A percentile compares a stretch with the other conserved stretches of the same genome.
Conservation (phyloP, 2,113 vertebrate species). For the Mohoua ochrocephala region DNA sequence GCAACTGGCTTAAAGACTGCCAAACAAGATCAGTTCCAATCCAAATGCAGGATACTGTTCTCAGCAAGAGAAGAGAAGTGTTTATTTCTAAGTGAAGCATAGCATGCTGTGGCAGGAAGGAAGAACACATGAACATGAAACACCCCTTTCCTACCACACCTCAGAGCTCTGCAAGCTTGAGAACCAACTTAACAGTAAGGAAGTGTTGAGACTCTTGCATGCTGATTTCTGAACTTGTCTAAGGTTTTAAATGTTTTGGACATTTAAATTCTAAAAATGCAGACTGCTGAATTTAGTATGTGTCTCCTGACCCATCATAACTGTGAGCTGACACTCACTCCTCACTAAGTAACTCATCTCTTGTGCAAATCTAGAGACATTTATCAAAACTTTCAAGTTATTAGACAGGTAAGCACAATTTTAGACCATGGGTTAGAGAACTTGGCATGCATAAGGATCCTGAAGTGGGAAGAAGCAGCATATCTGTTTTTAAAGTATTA, state of each 20-base stretch:
- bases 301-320: background rate
- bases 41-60: background rate
- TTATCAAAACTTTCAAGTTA: background rate
- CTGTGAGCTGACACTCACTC: background rate
- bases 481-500: conserved; percentile 17
- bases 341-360: background rate
- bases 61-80: background rate
- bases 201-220: background rate
- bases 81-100: background rate
- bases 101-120: background rate
- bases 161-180: background rate
- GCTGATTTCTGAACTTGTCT: background rate
- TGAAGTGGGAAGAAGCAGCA: background rate
- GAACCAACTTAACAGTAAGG: background rate
- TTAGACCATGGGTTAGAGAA: background rate
- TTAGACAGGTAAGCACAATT: background rate
- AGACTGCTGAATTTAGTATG: background rate
- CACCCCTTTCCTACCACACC: background rate
- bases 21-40: background rate
- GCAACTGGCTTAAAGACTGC: background rate
- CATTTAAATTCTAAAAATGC: background rate
- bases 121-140: background rate
- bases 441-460: background rate
- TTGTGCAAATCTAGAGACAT: background rate
- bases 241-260: background rate